Percentiles rank a stretch among this genome's conserved stretches.
phyloP scores from a whole-genome alignment of 2,797 vertebrate species.

The Hyperoplus immaculatus region DNA sequence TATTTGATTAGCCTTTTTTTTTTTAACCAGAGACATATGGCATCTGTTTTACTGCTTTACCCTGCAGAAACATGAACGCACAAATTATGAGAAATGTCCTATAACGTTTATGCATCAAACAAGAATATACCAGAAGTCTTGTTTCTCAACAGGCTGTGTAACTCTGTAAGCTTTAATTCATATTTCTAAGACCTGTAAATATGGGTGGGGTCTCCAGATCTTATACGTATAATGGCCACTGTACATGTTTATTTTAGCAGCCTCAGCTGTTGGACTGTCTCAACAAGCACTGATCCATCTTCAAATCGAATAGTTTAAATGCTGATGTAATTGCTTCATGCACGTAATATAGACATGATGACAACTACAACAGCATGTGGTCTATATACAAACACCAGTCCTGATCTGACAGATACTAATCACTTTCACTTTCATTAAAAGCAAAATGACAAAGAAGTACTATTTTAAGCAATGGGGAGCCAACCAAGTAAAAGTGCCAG shows the following conservation, averaged over 20 bases:
- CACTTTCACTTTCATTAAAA: neutral
- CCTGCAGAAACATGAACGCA: conserved; percentile 21
- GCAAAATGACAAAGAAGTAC: conserved; percentile 5
- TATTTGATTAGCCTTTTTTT: conserved; percentile 54
- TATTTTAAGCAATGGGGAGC: conserved; percentile 25
- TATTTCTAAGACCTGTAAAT: conserved; percentile 4
- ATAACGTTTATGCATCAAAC: conserved; percentile 33
- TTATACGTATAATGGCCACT: conserved; percentile 11
- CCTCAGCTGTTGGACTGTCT: conserved; percentile 1
- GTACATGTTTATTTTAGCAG: conserved; percentile 9
- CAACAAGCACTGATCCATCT: conserved; percentile 3
- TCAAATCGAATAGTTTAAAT: neutral
- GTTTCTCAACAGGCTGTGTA: conserved; percentile 11
- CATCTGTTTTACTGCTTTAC: conserved; percentile 33
- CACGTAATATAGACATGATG: neutral
- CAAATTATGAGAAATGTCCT: conserved; percentile 31
- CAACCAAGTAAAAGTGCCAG: neutral
- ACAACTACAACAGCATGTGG: neutral
- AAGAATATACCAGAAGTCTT: neutral
- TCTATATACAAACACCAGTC: neutral
- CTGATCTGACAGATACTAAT: neutral
- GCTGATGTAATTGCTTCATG: neutral
- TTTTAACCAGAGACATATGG: conserved; percentile 43
- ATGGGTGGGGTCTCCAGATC: conserved; percentile 12
- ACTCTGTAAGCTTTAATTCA: conserved; percentile 22